These are phyloP conservation scores for Xylota sylvarum DNA, from an alignment of 2,888 invertebrate genomes.

Conservation along the genomic window DNA sequence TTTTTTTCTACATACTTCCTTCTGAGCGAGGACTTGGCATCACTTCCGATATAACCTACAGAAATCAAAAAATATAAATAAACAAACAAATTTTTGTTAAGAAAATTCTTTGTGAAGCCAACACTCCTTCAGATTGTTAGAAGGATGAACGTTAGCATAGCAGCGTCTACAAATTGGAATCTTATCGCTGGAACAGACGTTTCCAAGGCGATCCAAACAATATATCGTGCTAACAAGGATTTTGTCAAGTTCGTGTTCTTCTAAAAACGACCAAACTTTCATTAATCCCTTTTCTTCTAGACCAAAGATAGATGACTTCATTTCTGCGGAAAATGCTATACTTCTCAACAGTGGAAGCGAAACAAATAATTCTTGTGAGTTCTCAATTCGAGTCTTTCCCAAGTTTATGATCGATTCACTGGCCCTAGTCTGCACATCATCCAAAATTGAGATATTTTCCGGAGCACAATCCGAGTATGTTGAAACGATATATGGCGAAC, in stretches of 20 bases:
- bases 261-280: neutral
- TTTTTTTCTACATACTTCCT: neutral
- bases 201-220: constrained; percentile 78
- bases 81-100: constrained; percentile 26
- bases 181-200: constrained; percentile 80
- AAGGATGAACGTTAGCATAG: constrained; percentile 70
- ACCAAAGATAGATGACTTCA: constrained; percentile 80
- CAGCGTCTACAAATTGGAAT: constrained; percentile 80
- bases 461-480: constrained; percentile 82
- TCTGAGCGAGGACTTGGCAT: constrained; percentile 50
- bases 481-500: constrained; percentile 81
- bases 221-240: constrained; percentile 78
- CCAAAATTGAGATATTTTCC: constrained; percentile 82
- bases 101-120: constrained; percentile 24
- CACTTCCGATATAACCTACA: constrained; percentile 8
- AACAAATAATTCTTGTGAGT: constrained; percentile 79
- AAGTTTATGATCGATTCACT: constrained; percentile 81
- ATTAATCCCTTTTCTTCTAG: constrained; percentile 73
- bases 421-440: constrained; percentile 81
- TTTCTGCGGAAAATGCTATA: constrained; percentile 80
- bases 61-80: constrained; percentile 5
- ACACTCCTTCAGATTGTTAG: constrained; percentile 1
- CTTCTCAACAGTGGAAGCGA: constrained; percentile 77
- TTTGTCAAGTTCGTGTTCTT: constrained; percentile 80
- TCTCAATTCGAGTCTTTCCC: constrained; percentile 79